Conservation (phyloP, 2,113 vertebrate species). For the Oophaga pumilio region DNA sequence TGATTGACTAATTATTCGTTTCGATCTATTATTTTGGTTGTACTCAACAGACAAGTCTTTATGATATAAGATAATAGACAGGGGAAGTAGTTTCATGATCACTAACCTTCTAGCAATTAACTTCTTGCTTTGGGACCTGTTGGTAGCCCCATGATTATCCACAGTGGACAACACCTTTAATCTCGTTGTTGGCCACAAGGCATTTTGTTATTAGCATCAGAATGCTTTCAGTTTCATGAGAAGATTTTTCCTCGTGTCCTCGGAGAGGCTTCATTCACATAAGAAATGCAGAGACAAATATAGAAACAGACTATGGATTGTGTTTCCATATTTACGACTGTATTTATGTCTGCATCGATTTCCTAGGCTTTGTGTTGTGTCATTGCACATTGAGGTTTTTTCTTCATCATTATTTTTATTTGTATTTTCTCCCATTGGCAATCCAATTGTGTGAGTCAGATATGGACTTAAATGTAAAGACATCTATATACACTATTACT, state of each 20-base stretch:
- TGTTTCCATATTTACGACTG: conserved; percentile 1
- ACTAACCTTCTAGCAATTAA: too few relatives aligned
- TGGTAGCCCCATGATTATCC: neutral
- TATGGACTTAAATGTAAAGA: neutral
- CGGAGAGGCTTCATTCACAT: neutral
- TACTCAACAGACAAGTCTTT: neutral
- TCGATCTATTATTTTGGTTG: neutral
- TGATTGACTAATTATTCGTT: neutral
- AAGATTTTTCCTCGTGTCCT: neutral
- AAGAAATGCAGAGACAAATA: neutral
- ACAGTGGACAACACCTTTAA: neutral
- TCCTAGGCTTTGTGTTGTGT: neutral
- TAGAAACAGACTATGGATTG: conserved; percentile 11
- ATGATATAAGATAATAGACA: neutral
- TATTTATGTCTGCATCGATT: conserved; percentile 8
- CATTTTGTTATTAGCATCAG: neutral
- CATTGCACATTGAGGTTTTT: neutral
- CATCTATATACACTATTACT: neutral
- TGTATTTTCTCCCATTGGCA: neutral
- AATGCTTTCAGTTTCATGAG: neutral
- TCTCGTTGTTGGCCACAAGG: neutral
- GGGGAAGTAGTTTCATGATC: neutral
- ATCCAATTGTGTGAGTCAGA: neutral
- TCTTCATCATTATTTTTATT: neutral
- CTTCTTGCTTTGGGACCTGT: neutral